These are phyloP conservation scores for Meleagris gallopavo DNA, from an alignment of 2,113 vertebrate species.

Conservation along the genomic window DNA sequence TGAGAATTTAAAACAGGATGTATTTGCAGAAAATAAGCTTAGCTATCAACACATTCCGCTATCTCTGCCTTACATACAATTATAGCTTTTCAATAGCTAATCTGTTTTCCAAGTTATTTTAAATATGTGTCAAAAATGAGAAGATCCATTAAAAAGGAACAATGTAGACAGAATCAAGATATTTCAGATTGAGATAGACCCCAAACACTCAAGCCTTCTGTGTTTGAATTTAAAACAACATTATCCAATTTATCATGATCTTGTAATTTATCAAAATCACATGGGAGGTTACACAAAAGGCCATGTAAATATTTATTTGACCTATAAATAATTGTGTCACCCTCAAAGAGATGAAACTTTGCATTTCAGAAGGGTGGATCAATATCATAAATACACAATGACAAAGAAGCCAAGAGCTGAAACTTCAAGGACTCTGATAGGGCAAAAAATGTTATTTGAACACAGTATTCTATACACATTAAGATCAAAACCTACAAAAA, in stretches of 20 bases:
- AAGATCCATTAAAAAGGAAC: not conserved
- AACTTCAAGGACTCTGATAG: not conserved
- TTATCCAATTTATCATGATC: not conserved
- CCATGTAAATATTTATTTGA: slow-evolving; percentile 53
- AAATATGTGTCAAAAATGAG: not conserved
- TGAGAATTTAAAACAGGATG: not conserved
- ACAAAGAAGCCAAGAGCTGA: slow-evolving; percentile 19
- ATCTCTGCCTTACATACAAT: not conserved
- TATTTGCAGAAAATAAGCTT: not conserved
- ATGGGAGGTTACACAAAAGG: slow-evolving; percentile 23
- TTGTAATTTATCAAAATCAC: slow-evolving; percentile 20
- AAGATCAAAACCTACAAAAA: not conserved
- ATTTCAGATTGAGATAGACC: not conserved
- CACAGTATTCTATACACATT: not conserved
- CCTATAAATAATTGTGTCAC: slow-evolving; percentile 31
- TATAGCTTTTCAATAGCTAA: not conserved
- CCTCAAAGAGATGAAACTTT: not conserved
- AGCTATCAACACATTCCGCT: not conserved
- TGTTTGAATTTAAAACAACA: slow-evolving; percentile 32
- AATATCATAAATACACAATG: slow-evolving; percentile 39
- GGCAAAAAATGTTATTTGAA: not conserved
- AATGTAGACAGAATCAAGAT: not conserved
- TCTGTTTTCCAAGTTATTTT: not conserved
- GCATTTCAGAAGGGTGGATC: slow-evolving; percentile 49
- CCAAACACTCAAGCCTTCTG: not conserved